Evolutionary conservation across 2,797 vertebrate species (phyloP).

Genomic region (Anabacerthia variegaticeps): DNA sequence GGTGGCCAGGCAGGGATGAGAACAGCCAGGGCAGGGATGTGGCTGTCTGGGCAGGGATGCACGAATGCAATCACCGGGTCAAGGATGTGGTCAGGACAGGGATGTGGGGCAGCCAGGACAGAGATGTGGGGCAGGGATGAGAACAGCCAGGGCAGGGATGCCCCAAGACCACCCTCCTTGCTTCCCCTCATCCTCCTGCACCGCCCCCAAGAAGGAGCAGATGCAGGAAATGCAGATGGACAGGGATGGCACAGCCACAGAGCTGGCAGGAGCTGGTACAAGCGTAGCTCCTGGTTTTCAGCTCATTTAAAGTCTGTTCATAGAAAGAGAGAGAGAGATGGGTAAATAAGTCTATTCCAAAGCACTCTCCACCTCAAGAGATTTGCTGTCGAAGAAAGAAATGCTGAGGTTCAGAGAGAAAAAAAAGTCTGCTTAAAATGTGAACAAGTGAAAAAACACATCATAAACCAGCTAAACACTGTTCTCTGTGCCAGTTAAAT

Average conservation of each 20-base stretch:
- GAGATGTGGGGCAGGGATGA: neutral
- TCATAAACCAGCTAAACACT: neutral
- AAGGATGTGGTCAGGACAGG: neutral
- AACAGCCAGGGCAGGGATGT: neutral
- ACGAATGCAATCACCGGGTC: neutral
- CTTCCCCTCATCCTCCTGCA: neutral
- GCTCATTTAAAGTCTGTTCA: neutral
- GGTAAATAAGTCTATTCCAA: neutral
- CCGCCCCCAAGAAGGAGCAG: neutral
- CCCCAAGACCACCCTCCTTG: neutral
- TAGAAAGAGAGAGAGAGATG: neutral
- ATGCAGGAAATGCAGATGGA: neutral
- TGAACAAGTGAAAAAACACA: neutral
- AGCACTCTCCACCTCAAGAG: neutral
- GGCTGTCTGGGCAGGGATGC: no score
- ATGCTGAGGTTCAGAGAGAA: neutral
- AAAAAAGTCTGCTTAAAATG: neutral
- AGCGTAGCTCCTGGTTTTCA: neutral
- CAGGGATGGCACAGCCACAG: neutral
- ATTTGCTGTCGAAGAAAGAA: neutral
- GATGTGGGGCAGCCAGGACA: neutral
- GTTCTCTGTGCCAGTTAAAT: neutral
- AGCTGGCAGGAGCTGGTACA: neutral
- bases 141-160: neutral
- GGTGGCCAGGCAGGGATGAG: neutral